These are phyloP conservation scores for Lutjanus erythropterus DNA, from an alignment of 2,113 vertebrate genomes.

Conservation along the genomic window DNA sequence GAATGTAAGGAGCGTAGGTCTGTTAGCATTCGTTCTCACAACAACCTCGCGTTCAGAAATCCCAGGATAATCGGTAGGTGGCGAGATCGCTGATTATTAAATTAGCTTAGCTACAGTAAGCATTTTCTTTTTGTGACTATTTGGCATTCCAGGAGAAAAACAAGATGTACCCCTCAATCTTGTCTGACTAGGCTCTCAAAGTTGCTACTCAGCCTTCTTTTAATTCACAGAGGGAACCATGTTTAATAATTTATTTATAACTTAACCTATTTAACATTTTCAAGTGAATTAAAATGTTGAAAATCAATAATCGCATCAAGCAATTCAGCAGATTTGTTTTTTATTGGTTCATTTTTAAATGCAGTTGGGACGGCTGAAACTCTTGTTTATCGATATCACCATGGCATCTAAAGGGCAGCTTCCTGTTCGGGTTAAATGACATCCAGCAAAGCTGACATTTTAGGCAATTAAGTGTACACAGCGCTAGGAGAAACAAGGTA, in stretches of 20 bases:
- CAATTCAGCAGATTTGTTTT: conserved; percentile 50
- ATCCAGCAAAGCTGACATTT: conserved; percentile 58
- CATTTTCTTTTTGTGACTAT: neutral
- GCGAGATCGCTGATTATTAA: no score
- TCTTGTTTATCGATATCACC: conserved; percentile 46
- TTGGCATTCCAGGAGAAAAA: conserved; percentile 20
- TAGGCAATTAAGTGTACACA: conserved; percentile 44
- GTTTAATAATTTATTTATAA: conserved; percentile 39
- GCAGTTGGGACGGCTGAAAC: conserved; percentile 1
- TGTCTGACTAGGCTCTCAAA: neutral
- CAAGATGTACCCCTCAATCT: neutral
- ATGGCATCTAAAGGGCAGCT: conserved; percentile 49
- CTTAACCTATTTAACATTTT: conserved; percentile 32
- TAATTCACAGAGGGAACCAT: conserved; percentile 10
- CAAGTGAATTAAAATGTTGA: conserved; percentile 45
- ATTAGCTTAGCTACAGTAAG: neutral
- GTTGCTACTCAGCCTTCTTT: conserved; percentile 20
- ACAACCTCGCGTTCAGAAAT: no score
- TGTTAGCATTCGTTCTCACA: no score
- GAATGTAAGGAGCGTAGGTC: no score
- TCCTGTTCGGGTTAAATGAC: conserved; percentile 51
- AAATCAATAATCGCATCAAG: conserved; percentile 52
- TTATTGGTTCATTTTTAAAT: conserved; percentile 38
- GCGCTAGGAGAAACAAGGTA: neutral
- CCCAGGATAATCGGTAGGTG: no score